phyloP scores from a whole-genome alignment of 1,140 invertebrate genomes.

The Diploscapter pachys region DNA sequence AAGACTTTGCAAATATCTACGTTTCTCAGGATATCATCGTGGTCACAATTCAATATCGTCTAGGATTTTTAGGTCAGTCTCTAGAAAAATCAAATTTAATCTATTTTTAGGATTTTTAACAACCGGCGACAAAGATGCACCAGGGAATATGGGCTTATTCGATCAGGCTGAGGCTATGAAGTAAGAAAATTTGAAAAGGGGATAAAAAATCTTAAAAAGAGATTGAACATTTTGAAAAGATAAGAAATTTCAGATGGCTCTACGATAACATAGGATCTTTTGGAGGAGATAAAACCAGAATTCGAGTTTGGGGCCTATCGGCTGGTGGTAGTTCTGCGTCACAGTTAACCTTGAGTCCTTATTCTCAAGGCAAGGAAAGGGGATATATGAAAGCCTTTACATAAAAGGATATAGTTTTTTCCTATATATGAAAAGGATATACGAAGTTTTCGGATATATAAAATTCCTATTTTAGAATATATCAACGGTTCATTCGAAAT shows the following conservation, averaged over 20 bases:
- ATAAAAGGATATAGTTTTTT: not conserved
- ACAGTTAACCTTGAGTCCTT: constrained; percentile 76
- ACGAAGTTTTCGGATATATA: not conserved
- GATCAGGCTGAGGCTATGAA: constrained; percentile 75
- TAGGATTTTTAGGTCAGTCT: constrained; percentile 76
- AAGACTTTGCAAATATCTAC: constrained; percentile 33
- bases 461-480: not conserved
- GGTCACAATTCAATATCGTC: constrained; percentile 71
- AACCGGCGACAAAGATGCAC: constrained; percentile 40
- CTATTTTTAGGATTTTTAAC: too few species aligned
- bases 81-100: not conserved
- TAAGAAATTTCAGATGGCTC: constrained; percentile 60
- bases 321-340: constrained; percentile 77
- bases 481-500: not conserved
- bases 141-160: constrained; percentile 66
- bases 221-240: not conserved
- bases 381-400: not conserved
- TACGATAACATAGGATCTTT: constrained; percentile 49
- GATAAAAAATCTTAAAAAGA: not conserved
- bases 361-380: constrained; percentile 16
- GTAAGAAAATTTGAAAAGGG: not conserved
- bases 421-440: not conserved
- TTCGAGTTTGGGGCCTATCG: constrained; percentile 62
- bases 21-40: constrained; percentile 63
- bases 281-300: constrained; percentile 61